Evolutionary conservation across 2,888 invertebrate species (phyloP).

Genomic region (Caenorhabditis sp.): DNA sequence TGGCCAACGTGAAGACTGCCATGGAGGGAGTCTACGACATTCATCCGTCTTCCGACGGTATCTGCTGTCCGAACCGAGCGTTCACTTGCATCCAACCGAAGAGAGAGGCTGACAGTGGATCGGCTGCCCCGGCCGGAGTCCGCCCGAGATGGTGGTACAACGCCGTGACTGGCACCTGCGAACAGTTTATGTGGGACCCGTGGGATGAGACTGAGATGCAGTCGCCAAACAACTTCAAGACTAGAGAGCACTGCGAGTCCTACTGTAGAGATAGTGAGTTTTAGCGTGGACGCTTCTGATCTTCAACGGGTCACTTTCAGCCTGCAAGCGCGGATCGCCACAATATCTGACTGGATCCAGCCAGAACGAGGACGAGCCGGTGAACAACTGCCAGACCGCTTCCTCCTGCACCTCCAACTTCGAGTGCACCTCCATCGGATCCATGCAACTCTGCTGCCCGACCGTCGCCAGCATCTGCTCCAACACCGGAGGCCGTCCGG

Average conservation of each 20-base stretch:
- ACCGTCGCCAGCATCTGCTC: constrained; percentile 75
- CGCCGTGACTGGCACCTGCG: constrained; percentile 77
- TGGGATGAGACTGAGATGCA: constrained; percentile 79
- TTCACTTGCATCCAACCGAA: constrained; percentile 79
- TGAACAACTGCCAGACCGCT: constrained; percentile 77
- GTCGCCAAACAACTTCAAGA: constrained; percentile 78
- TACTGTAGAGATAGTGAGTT: constrained; percentile 78
- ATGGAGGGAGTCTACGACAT: constrained; percentile 78
- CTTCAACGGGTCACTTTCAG: constrained; percentile 56
- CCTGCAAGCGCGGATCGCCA: constrained; percentile 78
- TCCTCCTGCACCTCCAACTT: constrained; percentile 76
- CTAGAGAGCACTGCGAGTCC: constrained; percentile 77
- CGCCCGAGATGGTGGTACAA: constrained; percentile 78
- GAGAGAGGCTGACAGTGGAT: constrained; percentile 76
- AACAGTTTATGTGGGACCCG: constrained; percentile 79
- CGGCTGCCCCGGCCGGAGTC: constrained; percentile 77
- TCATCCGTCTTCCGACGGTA: constrained; percentile 76
- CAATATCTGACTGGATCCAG: constrained; percentile 74
- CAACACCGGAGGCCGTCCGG: constrained; percentile 71
- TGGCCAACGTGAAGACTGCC: constrained; percentile 77
- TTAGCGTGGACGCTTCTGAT: neutral
- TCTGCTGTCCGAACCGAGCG: constrained; percentile 78
- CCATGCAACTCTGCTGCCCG: constrained; percentile 76
- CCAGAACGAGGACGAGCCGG: constrained; percentile 76
- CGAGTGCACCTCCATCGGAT: constrained; percentile 77